Percentiles rank a stretch among this genome's conserved stretches.
phyloP scores from a whole-genome alignment of 2,888 invertebrate genomes.

The Heliconius erato region DNA sequence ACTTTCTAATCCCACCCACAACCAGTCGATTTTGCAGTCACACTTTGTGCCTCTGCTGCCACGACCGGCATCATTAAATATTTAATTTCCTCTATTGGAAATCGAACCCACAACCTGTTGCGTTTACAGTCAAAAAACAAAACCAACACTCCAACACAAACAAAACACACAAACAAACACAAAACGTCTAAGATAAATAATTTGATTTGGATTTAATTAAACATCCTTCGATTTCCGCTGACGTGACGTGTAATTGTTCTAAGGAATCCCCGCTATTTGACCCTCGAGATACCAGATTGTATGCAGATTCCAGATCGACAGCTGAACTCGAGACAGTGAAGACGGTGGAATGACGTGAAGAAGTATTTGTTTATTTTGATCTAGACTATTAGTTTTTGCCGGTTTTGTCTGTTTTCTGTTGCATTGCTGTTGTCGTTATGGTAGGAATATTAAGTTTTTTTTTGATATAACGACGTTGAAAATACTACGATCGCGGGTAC shows the following conservation, averaged over 20 bases:
- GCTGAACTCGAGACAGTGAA: constrained; percentile 14
- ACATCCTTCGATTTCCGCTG: constrained; percentile 71
- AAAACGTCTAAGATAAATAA: constrained; percentile 72
- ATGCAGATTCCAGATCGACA: constrained; percentile 34
- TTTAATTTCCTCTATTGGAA: too few relatives aligned
- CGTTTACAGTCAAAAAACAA: not conserved
- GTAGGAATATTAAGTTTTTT: too few relatives aligned
- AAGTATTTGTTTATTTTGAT: not conserved
- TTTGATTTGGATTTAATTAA: constrained; percentile 83
- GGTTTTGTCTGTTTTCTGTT: not conserved
- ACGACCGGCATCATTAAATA: too few relatives aligned
- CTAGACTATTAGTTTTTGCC: not conserved
- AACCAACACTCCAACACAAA: not conserved
- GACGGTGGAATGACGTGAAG: constrained; percentile 11
- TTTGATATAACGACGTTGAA: too few relatives aligned
- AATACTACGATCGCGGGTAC: too few relatives aligned
- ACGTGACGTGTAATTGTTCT: constrained; percentile 62
- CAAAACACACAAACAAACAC: constrained; percentile 8
- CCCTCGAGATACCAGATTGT: constrained; percentile 22
- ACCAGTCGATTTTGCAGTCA: too few relatives aligned
- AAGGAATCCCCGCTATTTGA: constrained; percentile 25
- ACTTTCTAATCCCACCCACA: too few relatives aligned
- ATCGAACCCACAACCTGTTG: too few relatives aligned
- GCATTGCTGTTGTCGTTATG: not conserved
- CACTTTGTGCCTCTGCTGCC: too few relatives aligned